A percentile compares a stretch with the other conserved stretches of the same genome.
Evolutionary conservation across 2,888 invertebrate species (phyloP).

Genomic region (Drosophila siamana): DNA sequence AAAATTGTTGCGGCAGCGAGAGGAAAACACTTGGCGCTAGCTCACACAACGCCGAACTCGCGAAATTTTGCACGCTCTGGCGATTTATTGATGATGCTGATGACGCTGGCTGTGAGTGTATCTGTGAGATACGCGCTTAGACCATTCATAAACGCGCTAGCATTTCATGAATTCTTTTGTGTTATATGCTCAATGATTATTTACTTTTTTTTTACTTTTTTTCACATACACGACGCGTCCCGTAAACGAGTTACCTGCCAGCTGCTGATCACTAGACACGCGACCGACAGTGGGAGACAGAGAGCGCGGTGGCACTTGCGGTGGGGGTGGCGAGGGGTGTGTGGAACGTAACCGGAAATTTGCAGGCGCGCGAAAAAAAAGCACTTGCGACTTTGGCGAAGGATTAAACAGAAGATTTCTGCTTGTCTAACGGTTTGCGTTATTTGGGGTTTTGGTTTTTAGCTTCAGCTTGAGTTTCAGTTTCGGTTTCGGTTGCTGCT

Average conservation of each 20-base stretch:
- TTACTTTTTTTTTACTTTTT: constrained; percentile 5
- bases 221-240: constrained; percentile 52
- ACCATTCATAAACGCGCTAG: constrained; percentile 49
- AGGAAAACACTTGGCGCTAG: constrained; percentile 33
- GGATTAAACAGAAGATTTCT: constrained; percentile 4
- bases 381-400: constrained; percentile 13
- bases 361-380: constrained; percentile 35
- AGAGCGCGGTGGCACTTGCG: not conserved
- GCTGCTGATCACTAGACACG: constrained; percentile 29
- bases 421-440: constrained; percentile 30
- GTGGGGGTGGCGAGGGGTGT: not conserved
- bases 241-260: constrained; percentile 32
- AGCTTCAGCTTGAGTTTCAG: constrained; percentile 7
- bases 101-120: constrained; percentile 49
- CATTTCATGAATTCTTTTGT: constrained; percentile 43
- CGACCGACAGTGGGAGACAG: too few species aligned
- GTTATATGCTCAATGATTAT: too few species aligned
- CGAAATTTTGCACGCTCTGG: constrained; percentile 18
- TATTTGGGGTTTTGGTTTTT: too few species aligned
- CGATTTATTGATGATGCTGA: constrained; percentile 32
- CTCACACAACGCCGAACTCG: constrained; percentile 14
- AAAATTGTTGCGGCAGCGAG: constrained; percentile 20
- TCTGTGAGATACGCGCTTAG: constrained; percentile 39
- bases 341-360: constrained; percentile 8
- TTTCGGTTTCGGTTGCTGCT: constrained; percentile 18